Conservation (phyloP, 1,140 invertebrate species). For the Heliconius melpomene region DNA sequence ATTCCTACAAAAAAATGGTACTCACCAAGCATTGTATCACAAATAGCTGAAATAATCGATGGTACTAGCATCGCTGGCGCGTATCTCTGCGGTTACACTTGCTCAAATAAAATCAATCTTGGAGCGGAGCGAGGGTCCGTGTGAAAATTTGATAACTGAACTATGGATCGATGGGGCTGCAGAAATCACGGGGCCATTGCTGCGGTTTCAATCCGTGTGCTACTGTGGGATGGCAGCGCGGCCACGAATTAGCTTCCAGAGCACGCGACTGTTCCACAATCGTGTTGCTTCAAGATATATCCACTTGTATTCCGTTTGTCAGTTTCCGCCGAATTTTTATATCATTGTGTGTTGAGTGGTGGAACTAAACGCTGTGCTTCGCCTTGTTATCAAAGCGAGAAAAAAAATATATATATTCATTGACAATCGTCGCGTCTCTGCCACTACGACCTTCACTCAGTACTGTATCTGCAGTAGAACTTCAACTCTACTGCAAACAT, state of each 20-base stretch:
- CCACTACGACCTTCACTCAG: too few species aligned
- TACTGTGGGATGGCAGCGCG: slow-evolving; percentile 70
- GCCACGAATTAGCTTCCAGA: slow-evolving; percentile 57
- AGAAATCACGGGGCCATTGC: slow-evolving; percentile 68
- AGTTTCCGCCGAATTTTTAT: too few species aligned
- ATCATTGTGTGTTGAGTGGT: too few species aligned
- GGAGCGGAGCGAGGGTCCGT: slow-evolving; percentile 66
- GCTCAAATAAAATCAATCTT: slow-evolving; percentile 80
- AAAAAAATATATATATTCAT: too few species aligned
- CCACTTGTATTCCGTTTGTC: not conserved
- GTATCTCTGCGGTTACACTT: slow-evolving; percentile 74
- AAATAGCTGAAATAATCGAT: slow-evolving; percentile 42
- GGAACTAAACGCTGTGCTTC: too few species aligned
- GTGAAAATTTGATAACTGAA: slow-evolving; percentile 81
- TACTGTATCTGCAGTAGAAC: too few species aligned
- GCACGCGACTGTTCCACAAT: slow-evolving; percentile 33
- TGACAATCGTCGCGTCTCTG: too few species aligned
- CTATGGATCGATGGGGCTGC: slow-evolving; percentile 76
- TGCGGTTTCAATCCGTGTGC: slow-evolving; percentile 75
- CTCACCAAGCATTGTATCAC: slow-evolving; percentile 51
- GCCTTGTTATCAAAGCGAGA: too few species aligned
- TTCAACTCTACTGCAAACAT: too few species aligned
- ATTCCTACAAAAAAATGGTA: slow-evolving; percentile 47
- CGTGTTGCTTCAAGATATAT: not conserved
- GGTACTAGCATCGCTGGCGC: slow-evolving; percentile 49